These are phyloP conservation scores for Pangasianodon gigas DNA, from an alignment of 2,113 vertebrate genomes.

Conservation along the genomic window DNA sequence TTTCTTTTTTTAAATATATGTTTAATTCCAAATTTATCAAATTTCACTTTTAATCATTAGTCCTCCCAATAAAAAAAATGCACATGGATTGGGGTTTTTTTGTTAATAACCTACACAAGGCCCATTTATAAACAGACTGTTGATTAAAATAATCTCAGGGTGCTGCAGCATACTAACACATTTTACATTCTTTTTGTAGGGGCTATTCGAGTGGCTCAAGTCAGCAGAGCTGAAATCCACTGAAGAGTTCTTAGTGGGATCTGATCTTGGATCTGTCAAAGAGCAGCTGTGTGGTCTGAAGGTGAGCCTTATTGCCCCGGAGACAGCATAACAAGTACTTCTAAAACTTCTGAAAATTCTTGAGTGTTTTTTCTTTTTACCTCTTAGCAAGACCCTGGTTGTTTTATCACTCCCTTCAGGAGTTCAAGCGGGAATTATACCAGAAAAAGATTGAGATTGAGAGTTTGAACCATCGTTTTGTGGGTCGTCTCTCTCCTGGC, in stretches of 20 bases:
- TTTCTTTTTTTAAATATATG: no score
- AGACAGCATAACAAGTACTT: neutral
- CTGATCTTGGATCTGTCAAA: constrained; percentile 79
- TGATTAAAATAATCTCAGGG: neutral
- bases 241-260: constrained; percentile 77
- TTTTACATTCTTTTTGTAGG: constrained; percentile 61
- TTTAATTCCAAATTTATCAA: neutral
- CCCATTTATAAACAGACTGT: neutral
- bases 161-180: neutral
- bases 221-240: constrained; percentile 77
- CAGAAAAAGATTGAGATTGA: constrained; percentile 87
- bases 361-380: constrained; percentile 6
- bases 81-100: neutral
- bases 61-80: neutral
- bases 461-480: constrained; percentile 77
- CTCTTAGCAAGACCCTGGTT: constrained; percentile 2
- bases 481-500: constrained; percentile 68
- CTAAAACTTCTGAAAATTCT: constrained; percentile 1
- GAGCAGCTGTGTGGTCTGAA: constrained; percentile 83
- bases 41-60: neutral
- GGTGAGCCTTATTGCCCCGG: constrained; percentile 65
- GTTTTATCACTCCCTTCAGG: constrained; percentile 63
- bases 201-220: constrained; percentile 81
- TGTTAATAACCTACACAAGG: neutral
- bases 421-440: constrained; percentile 85